A percentile compares a stretch with the other conserved stretches of the same genome.
Evolutionary conservation across 2,113 vertebrate species (phyloP).

Genomic region (Heterotilapia buettikoferi): DNA sequence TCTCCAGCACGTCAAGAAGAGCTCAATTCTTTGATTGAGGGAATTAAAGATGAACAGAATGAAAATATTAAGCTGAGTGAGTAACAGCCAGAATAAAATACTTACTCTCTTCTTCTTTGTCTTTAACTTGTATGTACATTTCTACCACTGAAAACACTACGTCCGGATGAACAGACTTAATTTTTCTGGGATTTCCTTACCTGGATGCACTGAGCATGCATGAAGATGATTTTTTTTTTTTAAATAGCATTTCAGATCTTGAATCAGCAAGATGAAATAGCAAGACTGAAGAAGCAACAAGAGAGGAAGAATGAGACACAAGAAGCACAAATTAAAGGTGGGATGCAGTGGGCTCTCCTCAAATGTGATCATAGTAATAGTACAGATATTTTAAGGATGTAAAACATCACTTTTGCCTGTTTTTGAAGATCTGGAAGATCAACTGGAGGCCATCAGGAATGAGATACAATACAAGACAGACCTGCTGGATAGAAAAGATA

Average conservation of each 20-base stretch:
- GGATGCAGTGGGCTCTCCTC: not conserved
- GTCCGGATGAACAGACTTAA: not conserved
- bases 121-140: not conserved
- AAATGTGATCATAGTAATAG: not conserved
- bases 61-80: not conserved
- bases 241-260: conserved; percentile 25
- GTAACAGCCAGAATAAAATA: not conserved
- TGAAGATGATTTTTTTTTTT: not conserved
- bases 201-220: not conserved
- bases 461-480: conserved; percentile 3
- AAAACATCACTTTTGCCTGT: not conserved
- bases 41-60: not conserved
- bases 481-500: not conserved
- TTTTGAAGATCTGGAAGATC: conserved; percentile 18
- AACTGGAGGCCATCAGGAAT: not conserved
- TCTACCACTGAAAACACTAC: not conserved
- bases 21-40: not conserved
- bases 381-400: not conserved
- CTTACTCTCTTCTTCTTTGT: not conserved
- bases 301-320: not conserved
- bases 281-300: not conserved
- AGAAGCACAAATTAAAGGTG: conserved; percentile 23
- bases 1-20: accelerated
- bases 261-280: conserved; percentile 4
- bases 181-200: not conserved